Base-by-base conservation (phyloP, 2,113 vertebrate genomes). In the Myiozetetes cayanensis region DNA sequence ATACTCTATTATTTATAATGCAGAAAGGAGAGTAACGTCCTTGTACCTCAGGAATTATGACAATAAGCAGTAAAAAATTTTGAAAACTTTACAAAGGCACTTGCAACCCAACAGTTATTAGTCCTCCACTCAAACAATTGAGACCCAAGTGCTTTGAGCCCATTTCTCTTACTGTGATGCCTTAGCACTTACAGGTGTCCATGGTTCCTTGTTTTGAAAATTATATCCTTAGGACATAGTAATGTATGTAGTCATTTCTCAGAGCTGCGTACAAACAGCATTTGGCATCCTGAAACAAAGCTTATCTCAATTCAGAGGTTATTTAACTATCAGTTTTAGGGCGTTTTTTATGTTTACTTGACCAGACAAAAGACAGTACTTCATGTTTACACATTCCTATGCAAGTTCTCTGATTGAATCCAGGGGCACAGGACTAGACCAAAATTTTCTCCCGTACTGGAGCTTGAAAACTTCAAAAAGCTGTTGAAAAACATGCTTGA, bases 321-420 rank as follows among this genome's bases (percentile, higher is more conserved):
- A 27, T 37, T 75, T 47, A 56, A 47, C 27, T 41, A 30, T 63
- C 12, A 8, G 27, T 63, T 63, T 63, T 18, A 41, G 61, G 37
- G 8, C 0, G 0, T 2, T 8, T 27, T 4, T 39, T 23, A 12
- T 43, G 8, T 14, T 91, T 28, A 6, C 20, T 46, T 78, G 63
- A 30, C 52, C 44, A 62, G 46, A 41, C 22, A 33, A 49, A 79
- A 3, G 12, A 9, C 31, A 37, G 28, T 27, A 16, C 39, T 59
- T 58, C 39, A 28, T 24, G 43, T 5, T 63, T 35, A 47, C 19
- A 35, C 6, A 6, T 18, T 82, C 44, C 30, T 52, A 2, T 41
- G 19, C 44, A 56, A n/a, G 44, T 61, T 68, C 92, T 79, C 37
- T 71, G 62, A 15, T 18, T n/a, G 30, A 85, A 75, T 62, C n/a